phyloP scores from a whole-genome alignment of 2,797 vertebrate species.

The Naso thynnoides region DNA sequence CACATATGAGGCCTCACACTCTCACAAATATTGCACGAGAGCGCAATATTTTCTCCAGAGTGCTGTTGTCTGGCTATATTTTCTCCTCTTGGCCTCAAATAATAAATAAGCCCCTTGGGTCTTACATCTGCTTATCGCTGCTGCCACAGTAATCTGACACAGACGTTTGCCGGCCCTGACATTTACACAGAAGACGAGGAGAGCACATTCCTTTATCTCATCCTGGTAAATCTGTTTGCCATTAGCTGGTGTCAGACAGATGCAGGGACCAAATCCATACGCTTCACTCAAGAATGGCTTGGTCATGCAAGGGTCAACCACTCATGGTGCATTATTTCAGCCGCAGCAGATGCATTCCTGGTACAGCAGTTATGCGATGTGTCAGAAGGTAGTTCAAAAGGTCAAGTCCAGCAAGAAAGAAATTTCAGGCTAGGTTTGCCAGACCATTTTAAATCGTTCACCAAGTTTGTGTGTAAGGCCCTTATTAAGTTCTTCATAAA shows the following conservation, averaged over 20 bases:
- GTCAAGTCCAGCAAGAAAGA: slow-evolving; percentile 18
- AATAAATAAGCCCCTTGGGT: slow-evolving; percentile 70
- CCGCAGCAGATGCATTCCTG: slow-evolving; percentile 32
- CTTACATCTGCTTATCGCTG: slow-evolving; percentile 76
- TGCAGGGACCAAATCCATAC: slow-evolving; percentile 65
- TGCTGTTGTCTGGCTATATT: slow-evolving; percentile 20
- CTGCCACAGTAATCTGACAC: slow-evolving; percentile 74
- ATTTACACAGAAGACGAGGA: slow-evolving; percentile 47
- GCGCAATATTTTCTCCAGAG: slow-evolving; percentile 53
- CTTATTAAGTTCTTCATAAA: neutral
- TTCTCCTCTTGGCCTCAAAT: slow-evolving; percentile 45
- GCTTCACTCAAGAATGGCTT: slow-evolving; percentile 70
- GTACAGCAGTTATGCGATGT: slow-evolving; percentile 27
- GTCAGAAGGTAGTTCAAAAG: slow-evolving; percentile 43
- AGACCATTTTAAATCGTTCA: slow-evolving; percentile 4
- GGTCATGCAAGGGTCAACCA: slow-evolving; percentile 70
- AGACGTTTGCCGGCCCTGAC: slow-evolving; percentile 64
- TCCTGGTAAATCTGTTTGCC: slow-evolving; percentile 73
- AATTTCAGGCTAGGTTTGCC: neutral
- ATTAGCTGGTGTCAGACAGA: slow-evolving; percentile 70
- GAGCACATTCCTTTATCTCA: slow-evolving; percentile 66
- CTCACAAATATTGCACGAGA: slow-evolving; percentile 62
- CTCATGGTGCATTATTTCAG: slow-evolving; percentile 55
- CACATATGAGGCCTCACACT: slow-evolving; percentile 16
- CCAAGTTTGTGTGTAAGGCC: slow-evolving; percentile 4